These are phyloP conservation scores for Otolemur garnettii DNA, from an alignment of 2,113 vertebrate species.

Conservation along the genomic window DNA sequence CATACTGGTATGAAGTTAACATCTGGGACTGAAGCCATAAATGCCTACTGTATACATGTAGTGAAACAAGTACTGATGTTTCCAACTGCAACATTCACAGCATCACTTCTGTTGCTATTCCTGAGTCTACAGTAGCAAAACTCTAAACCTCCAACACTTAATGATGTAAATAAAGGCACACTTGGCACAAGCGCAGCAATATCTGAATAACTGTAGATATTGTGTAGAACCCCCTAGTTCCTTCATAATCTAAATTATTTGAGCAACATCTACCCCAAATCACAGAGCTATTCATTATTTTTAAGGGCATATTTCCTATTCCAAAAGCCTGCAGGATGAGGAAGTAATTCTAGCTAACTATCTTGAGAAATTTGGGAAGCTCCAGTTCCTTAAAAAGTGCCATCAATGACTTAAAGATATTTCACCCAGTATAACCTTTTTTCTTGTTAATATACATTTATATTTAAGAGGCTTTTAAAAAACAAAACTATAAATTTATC, in stretches of 20 bases:
- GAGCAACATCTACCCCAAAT: conserved; percentile 27
- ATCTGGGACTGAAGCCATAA: conserved; percentile 33
- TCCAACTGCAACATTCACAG: conserved; percentile 22
- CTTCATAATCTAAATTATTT: not conserved
- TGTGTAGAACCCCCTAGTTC: not conserved
- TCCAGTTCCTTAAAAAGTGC: conserved; percentile 56
- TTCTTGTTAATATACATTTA: not conserved
- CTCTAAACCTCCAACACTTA: conserved; percentile 6
- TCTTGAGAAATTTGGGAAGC: conserved; percentile 55
- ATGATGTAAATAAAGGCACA: not conserved
- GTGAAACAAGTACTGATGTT: conserved; percentile 23
- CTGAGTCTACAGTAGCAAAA: not conserved
- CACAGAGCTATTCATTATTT: not conserved
- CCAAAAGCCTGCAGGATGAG: conserved; percentile 1
- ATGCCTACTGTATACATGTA: not conserved
- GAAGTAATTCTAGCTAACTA: conserved; percentile 31
- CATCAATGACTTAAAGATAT: conserved; percentile 18
- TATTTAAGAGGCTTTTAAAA: not conserved
- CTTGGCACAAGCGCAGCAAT: not conserved
- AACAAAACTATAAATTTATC: conserved; percentile 9
- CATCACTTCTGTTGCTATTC: conserved; percentile 16
- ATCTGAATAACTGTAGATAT: not conserved
- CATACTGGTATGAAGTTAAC: conserved; percentile 53
- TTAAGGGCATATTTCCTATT: conserved; percentile 28
- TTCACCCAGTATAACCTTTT: conserved; percentile 38